These are phyloP conservation scores for Anguilla obscura DNA, from an alignment of 2,797 vertebrate species.

Conservation along the genomic window DNA sequence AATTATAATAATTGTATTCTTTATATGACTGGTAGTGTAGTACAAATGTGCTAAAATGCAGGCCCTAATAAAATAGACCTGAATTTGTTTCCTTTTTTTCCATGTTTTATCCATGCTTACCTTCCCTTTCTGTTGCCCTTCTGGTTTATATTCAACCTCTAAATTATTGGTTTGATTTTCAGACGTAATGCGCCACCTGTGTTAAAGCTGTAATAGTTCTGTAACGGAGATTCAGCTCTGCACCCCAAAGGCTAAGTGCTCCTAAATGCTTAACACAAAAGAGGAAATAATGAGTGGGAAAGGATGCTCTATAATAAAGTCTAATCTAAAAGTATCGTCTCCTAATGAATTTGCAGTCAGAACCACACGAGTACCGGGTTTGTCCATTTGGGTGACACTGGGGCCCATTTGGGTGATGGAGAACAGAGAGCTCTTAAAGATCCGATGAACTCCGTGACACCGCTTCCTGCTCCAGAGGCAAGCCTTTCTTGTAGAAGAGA, in stretches of 20 bases:
- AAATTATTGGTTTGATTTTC: background rate
- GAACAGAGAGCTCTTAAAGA: constrained; percentile 60
- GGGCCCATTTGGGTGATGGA: constrained; percentile 57
- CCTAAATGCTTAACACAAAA: background rate
- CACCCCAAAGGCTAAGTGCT: background rate
- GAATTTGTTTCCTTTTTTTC: background rate
- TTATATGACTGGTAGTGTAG: background rate
- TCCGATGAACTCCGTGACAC: constrained; percentile 58
- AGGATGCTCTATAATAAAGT: constrained; percentile 55
- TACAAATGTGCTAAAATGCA: background rate
- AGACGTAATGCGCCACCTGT: background rate
- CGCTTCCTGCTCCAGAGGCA: constrained; percentile 51
- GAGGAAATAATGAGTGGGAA: constrained; percentile 38
- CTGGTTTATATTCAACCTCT: background rate
- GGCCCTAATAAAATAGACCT: background rate
- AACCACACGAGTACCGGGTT: constrained; percentile 64
- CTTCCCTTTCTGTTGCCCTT: background rate
- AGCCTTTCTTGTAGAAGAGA: background rate
- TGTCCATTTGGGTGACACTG: constrained; percentile 64
- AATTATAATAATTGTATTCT: background rate
- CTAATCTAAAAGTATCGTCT: constrained; percentile 57
- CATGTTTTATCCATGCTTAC: background rate
- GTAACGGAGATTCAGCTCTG: background rate
- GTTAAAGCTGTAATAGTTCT: background rate
- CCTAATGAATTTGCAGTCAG: constrained; percentile 70